Evolutionary conservation across 1,140 invertebrate species (phyloP), one percentile per base, ranked within the genome.

Genomic region (Tribolium madens): DNA sequence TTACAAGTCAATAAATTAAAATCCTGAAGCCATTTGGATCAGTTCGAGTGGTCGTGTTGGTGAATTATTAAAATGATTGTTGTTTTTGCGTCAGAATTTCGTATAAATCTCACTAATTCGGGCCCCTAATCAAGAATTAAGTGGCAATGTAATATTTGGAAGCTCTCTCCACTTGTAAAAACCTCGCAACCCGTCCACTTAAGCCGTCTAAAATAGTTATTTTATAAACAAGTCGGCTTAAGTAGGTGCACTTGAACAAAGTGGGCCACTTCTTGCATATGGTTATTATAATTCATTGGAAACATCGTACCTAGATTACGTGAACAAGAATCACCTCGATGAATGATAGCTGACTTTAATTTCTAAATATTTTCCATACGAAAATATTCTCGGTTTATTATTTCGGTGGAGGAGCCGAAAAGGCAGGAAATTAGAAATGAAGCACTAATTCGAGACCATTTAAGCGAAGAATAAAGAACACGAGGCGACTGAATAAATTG

Each of bases 191-290:
- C 75, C 71, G 75, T 73, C 80, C 80, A 82, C 81, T 82, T 81
- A 81, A 76, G 76, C 64, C 80, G 80, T 83, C 81, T 81, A 84
- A 84, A 84, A 83, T 84, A 84, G 83, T 82, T 82, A 81, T 81
- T 83, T 84, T 84, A 84, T 83, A 83, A 83, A 84, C 83, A 84
- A 82, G 81, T 79, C 81, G 78, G 73, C 69, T 77, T 84, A 84
- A 84, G 83, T 84, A 83, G 72, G 60, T 76, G 78, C 77, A 83
- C 83, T 84, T 84, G 83, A 83, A 81, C 72, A 79, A 84, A 84
- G 83, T 84, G 83, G 79, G 78, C 80, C 80, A 82, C 82, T 82
- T 83, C 83, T 81, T 76, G 75, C 83, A 83, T 81, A 80, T 84
- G 83, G 83, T 84, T 84, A 84, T 84, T 84, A 84, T 84, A 84